Base-by-base conservation (phyloP, 30 jellyfish, hydroid and myxozoan species). In the Mastigias papua region DNA sequence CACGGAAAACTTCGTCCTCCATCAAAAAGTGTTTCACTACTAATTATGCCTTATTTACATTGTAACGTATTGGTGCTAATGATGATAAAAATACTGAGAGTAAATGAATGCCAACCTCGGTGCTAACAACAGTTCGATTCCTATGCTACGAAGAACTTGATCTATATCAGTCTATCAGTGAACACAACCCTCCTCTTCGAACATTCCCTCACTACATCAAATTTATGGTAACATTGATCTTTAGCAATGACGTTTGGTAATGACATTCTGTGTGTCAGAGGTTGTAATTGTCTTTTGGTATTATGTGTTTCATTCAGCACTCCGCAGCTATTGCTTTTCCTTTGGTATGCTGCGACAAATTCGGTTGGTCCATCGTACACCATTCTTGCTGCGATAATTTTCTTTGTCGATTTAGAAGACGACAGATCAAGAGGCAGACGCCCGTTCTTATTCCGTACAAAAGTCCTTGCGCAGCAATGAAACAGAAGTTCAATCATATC, bases 331-430 rank as follows among this genome's bases (percentile, higher is more conserved):
- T 57, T 11, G 30, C 68, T 82, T 84, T 66, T 66, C 29, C 92
- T 51, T 51, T 82, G 92, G 35, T 84, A 82, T 26, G 92, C 35
- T 20, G 85, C 92, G 10, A 82, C 85, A 31, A 66, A 82, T 67
- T 82, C 92, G 15, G 92, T 66, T 32, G 82, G 92, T 37, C 92
- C 92, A 74, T 82, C 92, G 50, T 70, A 37, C 92, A 82, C 68
- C 92, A 82, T 82, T 27, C 80, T 66, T 46, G 51, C 80, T 5
- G 92, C 67, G 13, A 82, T 82, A 22, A 69, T 42, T 77, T 82
- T 84, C 22, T 61, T 19, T 25, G 92, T 69, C 34, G 76, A 54
- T 23, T 42, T 46, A 9, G 62, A 25, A 1, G 77, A n/a, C 20
- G 84, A 73, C 54, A 82, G 32, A 82, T 82, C 92, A 19, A 82